These are phyloP conservation scores for Chiroxiphia lanceolata DNA, from an alignment of 2,797 vertebrate species.

Conservation along the genomic window DNA sequence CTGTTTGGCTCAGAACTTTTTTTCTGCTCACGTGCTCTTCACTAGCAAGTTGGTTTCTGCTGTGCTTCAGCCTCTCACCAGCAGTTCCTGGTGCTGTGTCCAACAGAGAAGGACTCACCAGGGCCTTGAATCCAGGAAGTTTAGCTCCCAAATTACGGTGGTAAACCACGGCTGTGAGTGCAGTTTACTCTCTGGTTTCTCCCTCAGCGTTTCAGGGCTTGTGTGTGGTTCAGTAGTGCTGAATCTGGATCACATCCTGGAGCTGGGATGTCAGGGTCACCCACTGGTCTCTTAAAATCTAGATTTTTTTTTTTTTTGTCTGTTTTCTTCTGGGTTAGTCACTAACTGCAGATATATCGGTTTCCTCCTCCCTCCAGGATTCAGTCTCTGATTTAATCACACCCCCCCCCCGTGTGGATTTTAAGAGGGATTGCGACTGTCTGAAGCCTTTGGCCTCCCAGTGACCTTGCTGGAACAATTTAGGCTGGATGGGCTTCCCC, in stretches of 20 bases:
- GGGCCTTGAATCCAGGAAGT: neutral
- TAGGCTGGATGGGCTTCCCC: neutral
- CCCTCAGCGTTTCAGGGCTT: neutral
- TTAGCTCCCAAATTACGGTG: neutral
- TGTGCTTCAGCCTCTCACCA: neutral
- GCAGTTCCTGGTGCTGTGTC: neutral
- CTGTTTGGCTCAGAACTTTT: neutral
- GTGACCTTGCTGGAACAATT: constrained; percentile 2
- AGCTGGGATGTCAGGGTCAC: neutral
- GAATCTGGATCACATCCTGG: neutral
- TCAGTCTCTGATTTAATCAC: neutral
- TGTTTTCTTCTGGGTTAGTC: neutral
- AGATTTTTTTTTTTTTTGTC: neutral
- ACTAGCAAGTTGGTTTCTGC: neutral
- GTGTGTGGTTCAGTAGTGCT: neutral
- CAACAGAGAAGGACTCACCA: neutral
- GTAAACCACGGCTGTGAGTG: neutral
- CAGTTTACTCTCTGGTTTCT: neutral
- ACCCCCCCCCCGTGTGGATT: neutral
- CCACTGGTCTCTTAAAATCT: neutral
- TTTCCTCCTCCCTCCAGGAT: neutral
- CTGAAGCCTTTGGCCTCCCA: neutral
- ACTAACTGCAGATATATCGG: neutral
- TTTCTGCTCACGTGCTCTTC: neutral
- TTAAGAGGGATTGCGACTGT: neutral